A percentile compares a stretch with the other conserved stretches of the same genome.
Conservation (phyloP, 1,140 invertebrate species). For the Hydropsyche tenuis region DNA sequence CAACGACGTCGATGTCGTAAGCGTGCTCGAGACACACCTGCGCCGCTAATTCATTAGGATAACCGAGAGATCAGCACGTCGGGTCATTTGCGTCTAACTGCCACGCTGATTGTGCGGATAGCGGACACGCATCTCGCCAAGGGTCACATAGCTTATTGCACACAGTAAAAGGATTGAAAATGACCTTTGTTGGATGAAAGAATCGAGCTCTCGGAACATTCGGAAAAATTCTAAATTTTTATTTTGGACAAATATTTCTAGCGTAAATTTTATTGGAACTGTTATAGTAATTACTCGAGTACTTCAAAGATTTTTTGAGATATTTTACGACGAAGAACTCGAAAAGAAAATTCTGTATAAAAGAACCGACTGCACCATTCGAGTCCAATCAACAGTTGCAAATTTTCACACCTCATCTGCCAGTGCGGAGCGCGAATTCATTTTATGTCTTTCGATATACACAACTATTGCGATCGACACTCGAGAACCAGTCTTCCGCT, state of each 20-base stretch:
- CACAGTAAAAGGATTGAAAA: neutral
- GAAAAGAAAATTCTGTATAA: neutral
- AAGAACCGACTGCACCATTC: neutral
- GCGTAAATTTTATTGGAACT: too few relatives aligned
- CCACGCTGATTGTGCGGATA: conserved; percentile 36
- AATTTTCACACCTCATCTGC: neutral
- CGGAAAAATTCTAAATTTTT: too few relatives aligned
- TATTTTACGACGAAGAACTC: too few relatives aligned
- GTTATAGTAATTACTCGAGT: too few relatives aligned
- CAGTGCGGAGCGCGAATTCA: neutral
- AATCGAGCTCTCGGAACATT: too few relatives aligned
- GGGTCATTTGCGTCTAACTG: conserved; percentile 47
- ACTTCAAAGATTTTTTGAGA: too few relatives aligned
- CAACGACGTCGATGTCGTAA: neutral
- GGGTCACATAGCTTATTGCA: conserved; percentile 9
- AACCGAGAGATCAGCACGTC: conserved; percentile 43
- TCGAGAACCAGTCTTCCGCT: too few relatives aligned
- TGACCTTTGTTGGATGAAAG: too few relatives aligned
- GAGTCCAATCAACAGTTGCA: conserved; percentile 11
- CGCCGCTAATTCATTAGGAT: conserved; percentile 44
- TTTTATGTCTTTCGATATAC: neutral
- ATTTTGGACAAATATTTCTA: too few relatives aligned
- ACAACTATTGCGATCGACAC: neutral
- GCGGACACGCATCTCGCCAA: conserved; percentile 30
- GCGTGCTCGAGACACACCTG: conserved; percentile 29